Percentiles rank a stretch among this genome's conserved stretches.
Evolutionary conservation across 2,797 vertebrate genomes (phyloP).

Genomic region (Poeciliopsis infans): DNA sequence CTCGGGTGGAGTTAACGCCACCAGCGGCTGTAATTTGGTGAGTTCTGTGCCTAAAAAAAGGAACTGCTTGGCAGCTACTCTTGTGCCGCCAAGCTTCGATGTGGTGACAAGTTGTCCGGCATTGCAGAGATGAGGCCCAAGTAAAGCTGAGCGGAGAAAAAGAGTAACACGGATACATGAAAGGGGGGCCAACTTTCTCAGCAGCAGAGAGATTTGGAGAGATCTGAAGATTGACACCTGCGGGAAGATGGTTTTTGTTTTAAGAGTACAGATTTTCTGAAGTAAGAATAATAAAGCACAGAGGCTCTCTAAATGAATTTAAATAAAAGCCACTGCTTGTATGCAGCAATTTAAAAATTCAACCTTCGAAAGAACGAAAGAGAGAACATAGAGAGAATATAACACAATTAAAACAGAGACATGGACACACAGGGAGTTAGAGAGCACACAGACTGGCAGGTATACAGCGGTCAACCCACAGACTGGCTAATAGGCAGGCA

Average conservation of each 20-base stretch:
- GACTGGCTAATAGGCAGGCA: conserved; percentile 42
- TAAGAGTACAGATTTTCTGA: conserved; percentile 27
- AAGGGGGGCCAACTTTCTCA: conserved; percentile 20
- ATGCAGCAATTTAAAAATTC: not conserved
- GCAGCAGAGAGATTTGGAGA: conserved; percentile 14
- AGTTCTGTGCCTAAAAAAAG: conserved; percentile 83
- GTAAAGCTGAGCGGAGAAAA: conserved; percentile 32
- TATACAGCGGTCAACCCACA: conserved; percentile 33
- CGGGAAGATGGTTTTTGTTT: conserved; percentile 39
- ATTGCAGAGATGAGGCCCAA: conserved; percentile 45
- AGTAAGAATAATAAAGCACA: conserved; percentile 34
- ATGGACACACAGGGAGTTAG: conserved; percentile 4
- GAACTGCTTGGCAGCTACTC: conserved; percentile 75
- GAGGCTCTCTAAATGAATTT: conserved; percentile 13
- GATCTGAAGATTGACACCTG: conserved; percentile 36
- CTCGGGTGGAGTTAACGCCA: conserved; percentile 80
- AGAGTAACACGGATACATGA: conserved; percentile 14
- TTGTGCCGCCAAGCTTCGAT: conserved; percentile 78
- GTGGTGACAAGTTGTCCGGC: conserved; percentile 68
- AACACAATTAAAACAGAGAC: conserved; percentile 7
- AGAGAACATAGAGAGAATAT: not conserved
- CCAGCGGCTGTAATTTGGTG: conserved; percentile 83
- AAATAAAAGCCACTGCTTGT: not conserved
- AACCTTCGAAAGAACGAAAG: not conserved
- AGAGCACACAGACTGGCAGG: conserved; percentile 33